phyloP scores from a whole-genome alignment of 2,797 vertebrate species.

The Micromesistius poutassou region DNA sequence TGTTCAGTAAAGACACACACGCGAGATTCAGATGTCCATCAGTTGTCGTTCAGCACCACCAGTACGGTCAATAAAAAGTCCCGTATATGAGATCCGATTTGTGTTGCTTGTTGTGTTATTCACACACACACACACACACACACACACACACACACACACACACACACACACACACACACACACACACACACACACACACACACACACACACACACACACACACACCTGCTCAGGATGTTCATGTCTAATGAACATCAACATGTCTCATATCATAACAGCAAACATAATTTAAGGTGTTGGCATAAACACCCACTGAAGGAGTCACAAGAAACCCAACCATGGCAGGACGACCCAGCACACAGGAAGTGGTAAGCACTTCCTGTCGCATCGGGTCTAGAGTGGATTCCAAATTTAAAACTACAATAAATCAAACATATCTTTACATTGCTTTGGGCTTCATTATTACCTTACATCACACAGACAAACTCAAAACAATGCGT shows the following conservation, averaged over 20 bases:
- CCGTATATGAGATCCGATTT: background rate
- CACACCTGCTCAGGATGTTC: too few relatives aligned
- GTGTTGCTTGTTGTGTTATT: background rate
- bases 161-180: conserved; percentile 11
- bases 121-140: conserved; percentile 16
- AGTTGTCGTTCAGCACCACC: too few relatives aligned
- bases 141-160: conserved; percentile 14
- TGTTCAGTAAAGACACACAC: conserved; percentile 8
- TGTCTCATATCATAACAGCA: background rate
- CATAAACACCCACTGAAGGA: background rate
- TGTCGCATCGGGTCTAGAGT: background rate
- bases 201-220: too few relatives aligned
- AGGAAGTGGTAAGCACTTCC: conserved; percentile 4
- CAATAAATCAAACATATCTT: background rate
- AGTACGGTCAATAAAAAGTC: too few relatives aligned
- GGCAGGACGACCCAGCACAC: background rate
- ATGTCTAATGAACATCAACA: background rate
- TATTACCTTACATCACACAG: background rate
- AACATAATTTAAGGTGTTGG: background rate
- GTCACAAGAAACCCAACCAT: background rate
- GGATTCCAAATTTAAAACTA: background rate
- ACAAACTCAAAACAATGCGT: background rate
- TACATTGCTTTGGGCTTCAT: background rate
- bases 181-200: conserved; percentile 8
- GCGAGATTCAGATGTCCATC: too few relatives aligned